Conservation (phyloP, 2,888 invertebrate species). For the Blera fallax region DNA sequence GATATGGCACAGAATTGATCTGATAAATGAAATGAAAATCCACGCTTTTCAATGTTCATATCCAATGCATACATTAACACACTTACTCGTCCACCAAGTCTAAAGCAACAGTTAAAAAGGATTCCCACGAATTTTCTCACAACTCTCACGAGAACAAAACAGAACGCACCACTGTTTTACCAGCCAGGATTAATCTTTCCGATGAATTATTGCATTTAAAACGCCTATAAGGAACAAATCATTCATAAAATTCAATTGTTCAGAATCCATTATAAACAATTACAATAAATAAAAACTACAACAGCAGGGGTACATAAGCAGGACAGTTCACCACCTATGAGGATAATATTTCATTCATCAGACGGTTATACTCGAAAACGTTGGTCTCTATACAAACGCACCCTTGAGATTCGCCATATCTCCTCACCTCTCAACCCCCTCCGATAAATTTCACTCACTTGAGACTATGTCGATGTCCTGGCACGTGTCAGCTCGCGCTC, state of each 20-base stretch:
- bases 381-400: not conserved
- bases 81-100: too few species aligned
- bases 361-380: not conserved
- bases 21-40: too few species aligned
- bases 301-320: constrained; percentile 13
- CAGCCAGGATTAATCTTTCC: too few species aligned
- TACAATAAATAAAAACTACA: constrained; percentile 49
- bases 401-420: constrained; percentile 22
- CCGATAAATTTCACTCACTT: not conserved
- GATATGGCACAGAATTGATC: too few species aligned
- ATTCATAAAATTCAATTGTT: constrained; percentile 35
- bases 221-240: constrained; percentile 31
- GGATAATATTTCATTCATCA: constrained; percentile 49
- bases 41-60: too few species aligned
- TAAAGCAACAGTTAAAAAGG: constrained; percentile 3
- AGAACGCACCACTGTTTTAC: too few species aligned
- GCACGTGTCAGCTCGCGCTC: constrained; percentile 40
- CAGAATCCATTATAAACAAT: constrained; percentile 42
- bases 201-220: constrained; percentile 32
- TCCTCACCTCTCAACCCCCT: not conserved
- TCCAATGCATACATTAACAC: too few species aligned
- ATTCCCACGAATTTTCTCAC: not conserved
- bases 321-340: constrained; percentile 32
- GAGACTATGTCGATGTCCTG: not conserved
- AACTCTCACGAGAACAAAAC: not conserved